Conservation (phyloP, 1,140 invertebrate species). For the Gryllus bimaculatus region DNA sequence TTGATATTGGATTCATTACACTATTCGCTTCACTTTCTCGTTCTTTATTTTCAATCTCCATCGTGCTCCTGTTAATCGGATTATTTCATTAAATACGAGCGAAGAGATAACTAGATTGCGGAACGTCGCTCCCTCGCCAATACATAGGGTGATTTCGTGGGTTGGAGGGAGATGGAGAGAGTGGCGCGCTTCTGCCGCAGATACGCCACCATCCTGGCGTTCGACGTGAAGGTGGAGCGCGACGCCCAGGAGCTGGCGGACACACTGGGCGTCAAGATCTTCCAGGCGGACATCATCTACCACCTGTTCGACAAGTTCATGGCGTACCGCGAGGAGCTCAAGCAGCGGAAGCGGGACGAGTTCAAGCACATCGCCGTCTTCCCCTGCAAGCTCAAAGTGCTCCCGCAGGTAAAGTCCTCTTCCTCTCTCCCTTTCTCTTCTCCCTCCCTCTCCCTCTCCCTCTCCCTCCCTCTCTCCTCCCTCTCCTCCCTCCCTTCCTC, state of each 20-base stretch:
- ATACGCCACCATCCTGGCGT: constrained; percentile 95
- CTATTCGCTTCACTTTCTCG: no score
- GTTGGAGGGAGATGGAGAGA: neutral
- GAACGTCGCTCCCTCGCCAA: no score
- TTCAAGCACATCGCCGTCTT: constrained; percentile 96
- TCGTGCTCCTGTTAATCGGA: no score
- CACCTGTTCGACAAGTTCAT: constrained; percentile 98
- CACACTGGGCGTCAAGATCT: constrained; percentile 87
- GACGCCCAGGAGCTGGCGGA: constrained; percentile 98
- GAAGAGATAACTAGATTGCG: no score
- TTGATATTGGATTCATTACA: no score
- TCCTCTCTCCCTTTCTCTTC: neutral
- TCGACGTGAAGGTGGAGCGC: constrained; percentile 96
- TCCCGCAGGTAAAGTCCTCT: constrained; percentile 57
- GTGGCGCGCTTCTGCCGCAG: constrained; percentile 36
- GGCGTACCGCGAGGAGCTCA: constrained; percentile 88
- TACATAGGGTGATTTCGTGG: neutral
- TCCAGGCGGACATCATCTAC: constrained; percentile 99
- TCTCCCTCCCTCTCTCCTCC: neutral
- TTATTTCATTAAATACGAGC: no score
- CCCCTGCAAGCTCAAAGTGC: constrained; percentile 84
- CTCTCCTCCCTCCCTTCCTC: neutral
- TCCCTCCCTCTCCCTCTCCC: neutral
- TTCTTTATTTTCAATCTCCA: no score
- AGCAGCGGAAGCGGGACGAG: constrained; percentile 84